Evolutionary conservation across 2,113 vertebrate genomes (phyloP).

Genomic region (Lutjanus erythropterus): DNA sequence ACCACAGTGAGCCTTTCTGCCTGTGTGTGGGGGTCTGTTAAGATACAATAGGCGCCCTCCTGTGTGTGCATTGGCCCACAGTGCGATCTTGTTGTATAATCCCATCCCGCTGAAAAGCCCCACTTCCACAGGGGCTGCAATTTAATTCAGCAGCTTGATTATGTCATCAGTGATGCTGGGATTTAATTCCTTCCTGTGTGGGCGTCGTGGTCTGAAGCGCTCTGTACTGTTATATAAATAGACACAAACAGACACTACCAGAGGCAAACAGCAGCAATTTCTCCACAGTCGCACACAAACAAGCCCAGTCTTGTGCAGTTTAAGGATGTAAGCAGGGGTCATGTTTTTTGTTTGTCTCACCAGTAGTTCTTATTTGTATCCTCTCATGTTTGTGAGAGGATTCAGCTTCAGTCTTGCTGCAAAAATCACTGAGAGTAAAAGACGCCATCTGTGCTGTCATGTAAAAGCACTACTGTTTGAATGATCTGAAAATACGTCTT

Average conservation of each 20-base stretch:
- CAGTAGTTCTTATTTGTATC: constrained; percentile 18
- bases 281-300: constrained; percentile 6
- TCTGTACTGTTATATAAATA: constrained; percentile 70
- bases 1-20: neutral
- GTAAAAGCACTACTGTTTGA: constrained; percentile 23
- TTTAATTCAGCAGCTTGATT: constrained; percentile 75
- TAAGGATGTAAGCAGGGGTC: constrained; percentile 21
- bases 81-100: constrained; percentile 65
- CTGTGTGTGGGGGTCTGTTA: neutral
- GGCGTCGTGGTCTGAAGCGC: constrained; percentile 52
- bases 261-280: constrained; percentile 51
- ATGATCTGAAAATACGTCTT: neutral
- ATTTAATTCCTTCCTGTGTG: constrained; percentile 73
- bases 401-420: constrained; percentile 4
- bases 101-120: constrained; percentile 48
- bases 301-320: constrained; percentile 6
- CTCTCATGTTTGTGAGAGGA: neutral
- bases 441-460: constrained; percentile 25
- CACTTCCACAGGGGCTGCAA: constrained; percentile 45
- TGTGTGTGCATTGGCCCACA: constrained; percentile 31
- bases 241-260: constrained; percentile 50
- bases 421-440: constrained; percentile 18
- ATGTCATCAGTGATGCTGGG: constrained; percentile 69
- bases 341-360: constrained; percentile 28
- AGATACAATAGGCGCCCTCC: constrained; percentile 6